Percentiles rank a stretch among this genome's conserved stretches.
These are phyloP conservation scores for Paraescarpia echinospica DNA, from an alignment of 1,140 invertebrate species.

Conservation along the genomic window DNA sequence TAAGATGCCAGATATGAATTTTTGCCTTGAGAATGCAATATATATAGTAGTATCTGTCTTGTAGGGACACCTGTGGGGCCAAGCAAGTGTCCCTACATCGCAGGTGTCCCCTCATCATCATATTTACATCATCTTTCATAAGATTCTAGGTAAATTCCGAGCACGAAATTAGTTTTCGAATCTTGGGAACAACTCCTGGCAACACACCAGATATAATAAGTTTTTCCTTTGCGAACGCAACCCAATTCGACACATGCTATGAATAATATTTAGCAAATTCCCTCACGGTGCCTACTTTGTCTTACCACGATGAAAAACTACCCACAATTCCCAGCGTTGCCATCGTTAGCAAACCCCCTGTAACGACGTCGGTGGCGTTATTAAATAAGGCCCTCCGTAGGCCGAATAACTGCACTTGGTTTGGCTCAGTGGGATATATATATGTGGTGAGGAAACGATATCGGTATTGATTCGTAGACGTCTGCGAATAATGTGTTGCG, in stretches of 20 bases:
- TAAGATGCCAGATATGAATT: background rate
- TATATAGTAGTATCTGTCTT: no score
- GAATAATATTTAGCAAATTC: background rate
- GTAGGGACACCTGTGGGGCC: no score
- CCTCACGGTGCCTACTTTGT: background rate
- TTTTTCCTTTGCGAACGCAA: no score
- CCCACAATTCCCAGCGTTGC: background rate
- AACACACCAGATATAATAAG: no score
- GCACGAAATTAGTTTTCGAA: no score
- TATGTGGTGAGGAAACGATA: background rate
- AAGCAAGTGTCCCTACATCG: no score
- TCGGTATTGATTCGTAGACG: background rate
- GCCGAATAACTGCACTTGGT: background rate
- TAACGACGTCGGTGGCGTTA: background rate
- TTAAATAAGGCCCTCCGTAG: background rate
- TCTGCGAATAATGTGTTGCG: background rate
- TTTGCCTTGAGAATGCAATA: no score
- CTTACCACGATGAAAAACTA: background rate
- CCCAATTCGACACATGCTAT: background rate
- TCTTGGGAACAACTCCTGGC: no score
- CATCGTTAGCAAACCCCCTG: background rate
- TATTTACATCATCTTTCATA: no score
- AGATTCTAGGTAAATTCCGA: no score
- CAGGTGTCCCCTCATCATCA: no score
- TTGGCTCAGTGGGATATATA: background rate